phyloP scores from a whole-genome alignment of 1,140 invertebrate species.

The Dicyema japonicum region DNA sequence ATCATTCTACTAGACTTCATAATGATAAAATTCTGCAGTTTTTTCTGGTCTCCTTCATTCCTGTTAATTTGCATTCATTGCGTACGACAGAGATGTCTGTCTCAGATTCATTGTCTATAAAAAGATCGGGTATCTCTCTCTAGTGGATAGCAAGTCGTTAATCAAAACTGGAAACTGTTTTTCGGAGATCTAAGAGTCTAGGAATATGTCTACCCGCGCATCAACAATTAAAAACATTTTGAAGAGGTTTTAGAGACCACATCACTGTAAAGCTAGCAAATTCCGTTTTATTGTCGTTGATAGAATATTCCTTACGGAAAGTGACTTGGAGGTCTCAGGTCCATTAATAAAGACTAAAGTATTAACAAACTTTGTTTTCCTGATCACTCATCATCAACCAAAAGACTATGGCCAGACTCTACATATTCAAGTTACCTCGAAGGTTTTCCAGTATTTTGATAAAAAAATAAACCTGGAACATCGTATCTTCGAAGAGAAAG shows the following conservation, averaged over 20 bases:
- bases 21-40: constrained; percentile 79
- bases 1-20: constrained; percentile 55
- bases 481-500: constrained; percentile 77
- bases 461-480: constrained; percentile 60
- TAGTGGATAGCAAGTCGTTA: constrained; percentile 67
- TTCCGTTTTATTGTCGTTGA: constrained; percentile 55
- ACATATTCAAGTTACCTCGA: too few relatives aligned
- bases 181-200: constrained; percentile 27
- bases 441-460: constrained; percentile 73
- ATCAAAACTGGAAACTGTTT: constrained; percentile 73
- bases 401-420: constrained; percentile 63
- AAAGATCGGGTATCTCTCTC: constrained; percentile 70
- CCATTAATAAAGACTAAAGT: constrained; percentile 62
- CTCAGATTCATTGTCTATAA: constrained; percentile 72
- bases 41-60: constrained; percentile 47
- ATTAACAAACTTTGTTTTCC: constrained; percentile 70
- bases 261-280: constrained; percentile 47
- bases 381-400: constrained; percentile 71
- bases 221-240: constrained; percentile 81
- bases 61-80: constrained; percentile 49
- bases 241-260: constrained; percentile 62
- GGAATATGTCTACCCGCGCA: constrained; percentile 34
- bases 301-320: constrained; percentile 59
- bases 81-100: constrained; percentile 55
- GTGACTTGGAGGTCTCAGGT: constrained; percentile 66